These are phyloP conservation scores for Tethya wilhelma DNA, from an alignment of 37 sponge, comb jelly and placozoan species.

Conservation along the genomic window DNA sequence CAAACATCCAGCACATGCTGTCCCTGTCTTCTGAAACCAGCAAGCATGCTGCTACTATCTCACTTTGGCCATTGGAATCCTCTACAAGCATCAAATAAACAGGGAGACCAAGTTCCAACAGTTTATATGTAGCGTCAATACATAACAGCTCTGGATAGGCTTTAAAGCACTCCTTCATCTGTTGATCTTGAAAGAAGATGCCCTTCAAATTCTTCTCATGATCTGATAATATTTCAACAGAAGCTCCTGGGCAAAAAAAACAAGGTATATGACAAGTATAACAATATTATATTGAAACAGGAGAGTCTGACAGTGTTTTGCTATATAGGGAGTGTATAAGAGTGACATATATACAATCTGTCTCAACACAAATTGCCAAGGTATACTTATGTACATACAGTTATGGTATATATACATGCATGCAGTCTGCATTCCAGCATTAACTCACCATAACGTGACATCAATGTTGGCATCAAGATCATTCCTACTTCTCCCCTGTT, in stretches of 20 bases:
- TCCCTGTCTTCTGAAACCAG: slow-evolving; percentile 9
- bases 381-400: background rate
- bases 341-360: no score
- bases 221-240: slow-evolving; percentile 37
- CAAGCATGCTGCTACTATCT: slow-evolving; percentile 33
- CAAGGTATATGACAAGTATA: no score
- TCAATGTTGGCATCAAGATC: background rate
- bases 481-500: background rate
- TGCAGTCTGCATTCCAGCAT: no score
- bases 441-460: background rate
- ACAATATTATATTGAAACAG: no score
- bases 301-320: no score
- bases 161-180: slow-evolving; percentile 22
- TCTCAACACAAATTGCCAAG: no score
- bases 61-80: slow-evolving; percentile 70
- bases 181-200: slow-evolving; percentile 33
- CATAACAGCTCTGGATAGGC: slow-evolving; percentile 52
- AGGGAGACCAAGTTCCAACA: slow-evolving; percentile 40
- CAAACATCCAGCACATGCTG: slow-evolving; percentile 47
- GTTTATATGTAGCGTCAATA: slow-evolving; percentile 58
- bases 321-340: no score
- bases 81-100: slow-evolving; percentile 36
- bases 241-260: slow-evolving; percentile 6
- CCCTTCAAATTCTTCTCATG: slow-evolving; percentile 21
- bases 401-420: background rate